A percentile compares a stretch with the other conserved stretches of the same genome.
Evolutionary conservation across 2,113 vertebrate species (phyloP).

Genomic region (Microcebus murinus): DNA sequence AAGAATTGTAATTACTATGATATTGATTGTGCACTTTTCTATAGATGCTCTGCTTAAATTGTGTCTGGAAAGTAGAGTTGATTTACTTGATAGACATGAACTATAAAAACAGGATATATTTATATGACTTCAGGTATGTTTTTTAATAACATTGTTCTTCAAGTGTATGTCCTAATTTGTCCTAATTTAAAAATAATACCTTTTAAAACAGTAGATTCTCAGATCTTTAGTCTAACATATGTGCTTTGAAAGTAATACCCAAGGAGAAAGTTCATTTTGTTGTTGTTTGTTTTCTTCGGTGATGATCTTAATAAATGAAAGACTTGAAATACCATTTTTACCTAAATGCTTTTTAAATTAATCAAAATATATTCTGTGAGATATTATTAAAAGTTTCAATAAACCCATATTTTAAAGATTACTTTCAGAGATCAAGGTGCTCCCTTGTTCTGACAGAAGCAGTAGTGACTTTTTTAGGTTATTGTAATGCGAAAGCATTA

Average conservation of each 20-base stretch:
- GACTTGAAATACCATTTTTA: slow-evolving; percentile 1
- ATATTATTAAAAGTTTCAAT: slow-evolving; percentile 18
- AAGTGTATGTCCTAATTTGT: slow-evolving; percentile 55
- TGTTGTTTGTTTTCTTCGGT: slow-evolving; percentile 55
- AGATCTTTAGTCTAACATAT: slow-evolving; percentile 72
- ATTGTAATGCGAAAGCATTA: neutral
- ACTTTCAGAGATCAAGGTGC: neutral
- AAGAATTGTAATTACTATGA: slow-evolving; percentile 67
- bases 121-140: slow-evolving; percentile 40
- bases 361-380: neutral
- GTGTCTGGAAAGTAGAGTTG: slow-evolving; percentile 67
- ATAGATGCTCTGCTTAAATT: slow-evolving; percentile 58
- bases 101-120: slow-evolving; percentile 53
- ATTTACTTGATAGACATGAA: slow-evolving; percentile 60
- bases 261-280: slow-evolving; percentile 50
- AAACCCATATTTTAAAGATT: neutral
- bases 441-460: neutral
- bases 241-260: slow-evolving; percentile 49
- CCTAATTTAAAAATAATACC: slow-evolving; percentile 48
- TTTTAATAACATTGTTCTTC: slow-evolving; percentile 59
- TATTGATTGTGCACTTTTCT: slow-evolving; percentile 68
- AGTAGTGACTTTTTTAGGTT: neutral
- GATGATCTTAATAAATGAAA: slow-evolving; percentile 56
- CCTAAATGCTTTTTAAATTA: slow-evolving; percentile 12
- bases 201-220: slow-evolving; percentile 53